These are phyloP conservation scores for human DNA, from an alignment of 2,113 vertebrate species.

Conservation along the genomic window DNA sequence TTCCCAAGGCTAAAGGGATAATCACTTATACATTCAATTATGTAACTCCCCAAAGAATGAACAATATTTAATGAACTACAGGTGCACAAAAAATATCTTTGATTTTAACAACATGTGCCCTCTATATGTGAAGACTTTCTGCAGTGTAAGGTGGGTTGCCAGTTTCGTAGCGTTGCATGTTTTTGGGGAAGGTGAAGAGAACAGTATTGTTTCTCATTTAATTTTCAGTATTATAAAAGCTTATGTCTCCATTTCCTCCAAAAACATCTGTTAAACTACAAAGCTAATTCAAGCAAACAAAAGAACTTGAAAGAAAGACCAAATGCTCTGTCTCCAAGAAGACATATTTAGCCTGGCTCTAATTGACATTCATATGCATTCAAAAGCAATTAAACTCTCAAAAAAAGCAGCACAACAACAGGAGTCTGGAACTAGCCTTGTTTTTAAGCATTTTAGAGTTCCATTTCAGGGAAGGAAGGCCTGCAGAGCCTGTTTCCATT, in stretches of 20 bases:
- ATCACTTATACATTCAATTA: constrained; percentile 70
- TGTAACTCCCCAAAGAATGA: constrained; percentile 61
- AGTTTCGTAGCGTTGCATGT: constrained; percentile 39
- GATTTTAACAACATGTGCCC: constrained; percentile 47
- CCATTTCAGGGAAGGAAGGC: constrained; percentile 12
- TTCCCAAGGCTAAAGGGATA: constrained; percentile 60
- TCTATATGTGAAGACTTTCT: constrained; percentile 31
- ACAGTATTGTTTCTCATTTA: constrained; percentile 68
- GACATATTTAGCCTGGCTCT: constrained; percentile 75
- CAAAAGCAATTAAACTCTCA: constrained; percentile 77
- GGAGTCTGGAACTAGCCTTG: constrained; percentile 59
- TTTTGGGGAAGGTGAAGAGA: constrained; percentile 47
- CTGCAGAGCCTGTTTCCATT: constrained; percentile 44
- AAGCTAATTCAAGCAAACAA: constrained; percentile 78
- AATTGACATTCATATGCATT: constrained; percentile 77
- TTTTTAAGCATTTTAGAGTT: constrained; percentile 62
- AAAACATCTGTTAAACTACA: constrained; percentile 80
- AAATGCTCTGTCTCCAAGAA: constrained; percentile 76
- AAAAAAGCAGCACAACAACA: constrained; percentile 65
- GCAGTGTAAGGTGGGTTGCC: constrained; percentile 22
- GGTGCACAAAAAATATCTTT: constrained; percentile 55
- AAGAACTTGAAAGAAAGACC: constrained; percentile 77
- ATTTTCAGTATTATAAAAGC: constrained; percentile 73
- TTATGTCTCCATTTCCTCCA: constrained; percentile 76
- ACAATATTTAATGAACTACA: constrained; percentile 53